These are phyloP conservation scores for Aphelinus certus DNA, from an alignment of 1,140 invertebrate species.

Conservation along the genomic window DNA sequence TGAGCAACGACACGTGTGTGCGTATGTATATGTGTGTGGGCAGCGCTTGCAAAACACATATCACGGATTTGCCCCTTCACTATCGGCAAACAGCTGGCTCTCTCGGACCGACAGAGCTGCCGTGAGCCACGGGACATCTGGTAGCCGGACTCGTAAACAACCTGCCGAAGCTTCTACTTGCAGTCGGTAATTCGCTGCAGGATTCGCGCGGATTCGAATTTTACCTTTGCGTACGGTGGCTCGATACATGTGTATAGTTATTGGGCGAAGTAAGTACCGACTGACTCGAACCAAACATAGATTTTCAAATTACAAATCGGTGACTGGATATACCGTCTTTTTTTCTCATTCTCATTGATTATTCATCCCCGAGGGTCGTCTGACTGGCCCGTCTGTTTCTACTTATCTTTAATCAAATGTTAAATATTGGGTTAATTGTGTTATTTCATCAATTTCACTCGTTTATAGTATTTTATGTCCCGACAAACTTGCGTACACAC, in stretches of 20 bases:
- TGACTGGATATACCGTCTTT: no score
- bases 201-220: background rate
- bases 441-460: no score
- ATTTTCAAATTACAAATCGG: no score
- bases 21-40: no score
- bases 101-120: background rate
- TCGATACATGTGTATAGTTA: background rate
- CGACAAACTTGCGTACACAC: no score
- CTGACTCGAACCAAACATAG: background rate
- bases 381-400: no score
- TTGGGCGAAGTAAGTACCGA: background rate
- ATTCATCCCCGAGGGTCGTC: no score
- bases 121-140: constrained; percentile 8
- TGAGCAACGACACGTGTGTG: background rate
- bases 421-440: no score
- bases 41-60: background rate
- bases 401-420: no score
- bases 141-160: background rate
- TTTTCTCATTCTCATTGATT: no score
- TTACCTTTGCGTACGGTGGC: background rate
- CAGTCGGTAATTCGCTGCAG: constrained; percentile 9
- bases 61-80: background rate
- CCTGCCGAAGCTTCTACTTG: no score
- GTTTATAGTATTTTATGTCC: no score
- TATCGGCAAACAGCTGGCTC: background rate